Evolutionary conservation across 1,140 invertebrate species (phyloP).

Genomic region (Kradibia gibbosae): DNA sequence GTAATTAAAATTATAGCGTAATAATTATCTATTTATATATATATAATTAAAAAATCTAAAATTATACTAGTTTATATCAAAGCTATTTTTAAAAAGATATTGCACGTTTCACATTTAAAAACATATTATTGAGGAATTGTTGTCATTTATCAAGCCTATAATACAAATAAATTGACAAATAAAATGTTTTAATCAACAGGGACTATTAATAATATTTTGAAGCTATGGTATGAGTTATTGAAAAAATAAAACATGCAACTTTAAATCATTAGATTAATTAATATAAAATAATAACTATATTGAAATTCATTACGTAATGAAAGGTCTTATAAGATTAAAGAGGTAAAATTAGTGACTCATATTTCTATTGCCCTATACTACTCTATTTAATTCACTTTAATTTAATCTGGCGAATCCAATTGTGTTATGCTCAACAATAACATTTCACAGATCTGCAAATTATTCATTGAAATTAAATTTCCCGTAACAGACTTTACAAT

Average conservation of each 20-base stretch:
- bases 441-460: constrained; percentile 6
- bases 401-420: constrained; percentile 14
- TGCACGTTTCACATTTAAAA: too few relatives aligned
- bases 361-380: background rate
- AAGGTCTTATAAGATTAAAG: background rate
- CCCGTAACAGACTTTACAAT: background rate
- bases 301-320: background rate
- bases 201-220: background rate
- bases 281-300: background rate
- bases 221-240: background rate
- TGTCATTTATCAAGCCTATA: background rate
- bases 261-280: background rate
- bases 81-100: too few relatives aligned
- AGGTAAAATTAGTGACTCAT: constrained; percentile 18
- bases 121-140: too few relatives aligned
- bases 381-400: constrained; percentile 19
- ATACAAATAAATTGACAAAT: constrained; percentile 1
- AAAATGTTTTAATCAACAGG: background rate
- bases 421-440: background rate
- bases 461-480: background rate
- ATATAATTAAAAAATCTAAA: too few relatives aligned
- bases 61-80: too few relatives aligned
- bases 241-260: background rate
- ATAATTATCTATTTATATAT: too few relatives aligned
- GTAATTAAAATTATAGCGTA: too few relatives aligned